A percentile compares a stretch with the other conserved stretches of the same genome.
Evolutionary conservation across 2,113 vertebrate genomes (phyloP).

Genomic region (Alexandromys fortis): DNA sequence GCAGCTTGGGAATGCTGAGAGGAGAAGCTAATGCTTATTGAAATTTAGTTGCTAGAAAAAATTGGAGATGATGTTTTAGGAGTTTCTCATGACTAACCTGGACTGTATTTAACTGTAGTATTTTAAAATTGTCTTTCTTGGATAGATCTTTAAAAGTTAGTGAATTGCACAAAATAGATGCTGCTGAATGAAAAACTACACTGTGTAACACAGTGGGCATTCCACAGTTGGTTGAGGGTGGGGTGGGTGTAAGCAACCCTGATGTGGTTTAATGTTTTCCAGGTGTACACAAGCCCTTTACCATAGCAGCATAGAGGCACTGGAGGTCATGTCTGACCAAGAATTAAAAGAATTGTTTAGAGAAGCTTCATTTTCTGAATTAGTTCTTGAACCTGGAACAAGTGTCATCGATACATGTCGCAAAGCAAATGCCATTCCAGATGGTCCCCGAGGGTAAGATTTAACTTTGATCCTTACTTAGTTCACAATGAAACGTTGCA

Average conservation of each 20-base stretch:
- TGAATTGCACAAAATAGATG: neutral
- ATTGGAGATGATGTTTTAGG: neutral
- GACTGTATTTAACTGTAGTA: neutral
- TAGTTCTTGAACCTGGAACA: constrained; percentile 94
- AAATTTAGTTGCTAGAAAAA: neutral
- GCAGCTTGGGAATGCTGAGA: neutral
- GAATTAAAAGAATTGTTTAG: constrained; percentile 95
- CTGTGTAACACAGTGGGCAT: neutral
- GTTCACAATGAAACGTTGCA: neutral
- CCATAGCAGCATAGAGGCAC: constrained; percentile 88
- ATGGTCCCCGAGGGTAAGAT: constrained; percentile 92
- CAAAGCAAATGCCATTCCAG: constrained; percentile 90
- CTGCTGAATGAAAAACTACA: neutral
- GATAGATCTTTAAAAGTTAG: neutral
- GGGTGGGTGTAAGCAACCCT: neutral
- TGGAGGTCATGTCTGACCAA: constrained; percentile 94
- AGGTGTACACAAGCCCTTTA: constrained; percentile 95
- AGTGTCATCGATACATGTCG: constrained; percentile 92
- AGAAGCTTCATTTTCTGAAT: constrained; percentile 93
- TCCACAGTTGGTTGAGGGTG: neutral
- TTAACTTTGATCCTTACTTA: neutral
- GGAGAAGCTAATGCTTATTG: neutral
- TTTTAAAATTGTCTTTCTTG: neutral
- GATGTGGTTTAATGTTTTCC: constrained; percentile 52
- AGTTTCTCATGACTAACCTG: neutral